Conservation (phyloP, 2,113 vertebrate species). For the Athene cunicularia region DNA sequence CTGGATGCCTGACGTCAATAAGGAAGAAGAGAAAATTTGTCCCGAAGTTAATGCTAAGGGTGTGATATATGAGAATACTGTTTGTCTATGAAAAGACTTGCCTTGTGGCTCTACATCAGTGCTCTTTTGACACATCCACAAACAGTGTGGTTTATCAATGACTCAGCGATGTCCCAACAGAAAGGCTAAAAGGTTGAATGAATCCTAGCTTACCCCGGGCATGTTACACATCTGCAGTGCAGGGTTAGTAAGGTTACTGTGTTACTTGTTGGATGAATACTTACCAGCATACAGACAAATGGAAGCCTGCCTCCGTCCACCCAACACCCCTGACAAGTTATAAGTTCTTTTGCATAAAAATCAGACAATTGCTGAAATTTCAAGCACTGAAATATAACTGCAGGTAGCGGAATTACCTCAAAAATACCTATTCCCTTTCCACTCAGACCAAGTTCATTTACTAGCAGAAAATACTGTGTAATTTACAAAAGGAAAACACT, state of each 20-base stretch:
- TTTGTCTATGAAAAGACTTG: not conserved
- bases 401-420: not conserved
- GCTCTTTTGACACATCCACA: not conserved
- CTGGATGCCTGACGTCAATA: not conserved
- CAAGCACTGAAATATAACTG: not conserved
- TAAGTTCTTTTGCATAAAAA: not conserved
- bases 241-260: not conserved
- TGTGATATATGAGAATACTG: not conserved
- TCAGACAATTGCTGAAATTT: not conserved
- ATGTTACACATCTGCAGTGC: rapidly evolving
- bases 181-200: not conserved
- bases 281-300: not conserved
- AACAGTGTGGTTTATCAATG: not conserved
- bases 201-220: not conserved
- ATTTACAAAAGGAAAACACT: not conserved
- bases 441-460: not conserved
- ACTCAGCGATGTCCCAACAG: not conserved
- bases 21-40: not conserved
- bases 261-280: not conserved
- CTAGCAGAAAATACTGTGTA: not conserved
- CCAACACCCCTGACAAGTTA: not conserved
- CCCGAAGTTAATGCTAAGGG: not conserved
- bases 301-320: not conserved
- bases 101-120: not conserved
- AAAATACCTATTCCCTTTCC: not conserved